Conservation (phyloP, 1,140 invertebrate genomes). For the Aphaenogaster ashmeadi region DNA sequence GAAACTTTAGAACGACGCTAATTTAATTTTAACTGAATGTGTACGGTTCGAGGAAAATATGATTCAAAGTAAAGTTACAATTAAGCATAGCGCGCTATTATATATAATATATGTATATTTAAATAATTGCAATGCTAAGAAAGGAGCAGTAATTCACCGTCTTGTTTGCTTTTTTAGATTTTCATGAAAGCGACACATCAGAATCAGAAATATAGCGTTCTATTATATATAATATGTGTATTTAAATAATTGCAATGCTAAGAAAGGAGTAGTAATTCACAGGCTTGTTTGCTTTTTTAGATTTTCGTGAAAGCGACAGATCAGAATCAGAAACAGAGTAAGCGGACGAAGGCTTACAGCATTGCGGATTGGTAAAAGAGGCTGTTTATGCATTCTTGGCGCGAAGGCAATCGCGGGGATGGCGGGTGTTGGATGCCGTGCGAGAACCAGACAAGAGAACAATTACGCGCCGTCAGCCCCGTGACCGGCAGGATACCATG, state of each 20-base stretch:
- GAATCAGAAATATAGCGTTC: background rate
- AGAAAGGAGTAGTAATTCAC: background rate
- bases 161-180: background rate
- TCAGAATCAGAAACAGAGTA: conserved; percentile 5
- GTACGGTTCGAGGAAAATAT: background rate
- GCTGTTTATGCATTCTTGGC: conserved; percentile 83
- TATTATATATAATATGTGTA: background rate
- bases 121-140: background rate
- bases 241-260: background rate
- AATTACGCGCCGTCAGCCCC: conserved; percentile 84
- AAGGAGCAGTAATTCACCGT: too few species aligned
- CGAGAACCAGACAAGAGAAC: conserved; percentile 84
- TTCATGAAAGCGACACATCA: background rate
- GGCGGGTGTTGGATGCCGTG: conserved; percentile 73
- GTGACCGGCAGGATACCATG: conserved; percentile 82
- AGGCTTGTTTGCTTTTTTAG: background rate
- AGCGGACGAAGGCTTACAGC: conserved; percentile 68
- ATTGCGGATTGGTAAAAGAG: conserved; percentile 73
- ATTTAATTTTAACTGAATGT: conserved; percentile 22
- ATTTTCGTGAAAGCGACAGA: conserved; percentile 18
- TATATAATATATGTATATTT: background rate
- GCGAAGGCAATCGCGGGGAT: conserved; percentile 82
- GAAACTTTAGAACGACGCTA: background rate
- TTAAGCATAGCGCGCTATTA: background rate
- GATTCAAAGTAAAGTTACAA: background rate